These are phyloP conservation scores for Caenorhabditis sp. DNA, from an alignment of 2,888 invertebrate genomes.

Conservation along the genomic window DNA sequence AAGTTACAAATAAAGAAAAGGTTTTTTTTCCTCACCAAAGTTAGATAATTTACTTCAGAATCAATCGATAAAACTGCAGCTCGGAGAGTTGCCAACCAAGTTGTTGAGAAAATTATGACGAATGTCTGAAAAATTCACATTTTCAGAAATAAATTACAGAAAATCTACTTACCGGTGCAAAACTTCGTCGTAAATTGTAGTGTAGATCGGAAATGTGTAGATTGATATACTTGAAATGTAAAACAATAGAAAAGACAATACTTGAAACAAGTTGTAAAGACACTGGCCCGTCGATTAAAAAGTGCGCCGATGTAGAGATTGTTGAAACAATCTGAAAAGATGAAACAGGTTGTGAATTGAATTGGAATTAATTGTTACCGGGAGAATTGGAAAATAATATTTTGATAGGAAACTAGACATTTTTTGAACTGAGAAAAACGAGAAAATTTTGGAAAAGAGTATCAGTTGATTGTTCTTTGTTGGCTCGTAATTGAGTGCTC, in stretches of 20 bases:
- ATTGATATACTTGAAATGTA: slow-evolving; percentile 3
- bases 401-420: too few species aligned
- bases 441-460: too few species aligned
- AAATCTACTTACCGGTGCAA: neutral
- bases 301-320: neutral
- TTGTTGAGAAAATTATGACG: slow-evolving; percentile 24
- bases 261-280: neutral
- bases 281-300: neutral
- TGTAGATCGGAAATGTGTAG: neutral
- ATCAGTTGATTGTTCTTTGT: too few species aligned
- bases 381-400: too few species aligned
- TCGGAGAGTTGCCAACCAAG: slow-evolving; percentile 26
- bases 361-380: too few species aligned
- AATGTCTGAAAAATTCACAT: slow-evolving; percentile 19
- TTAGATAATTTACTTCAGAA: slow-evolving; percentile 16
- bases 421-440: too few species aligned
- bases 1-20: neutral
- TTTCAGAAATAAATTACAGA: neutral
- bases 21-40: slow-evolving; percentile 15
- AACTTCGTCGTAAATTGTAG: neutral
- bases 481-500: too few species aligned
- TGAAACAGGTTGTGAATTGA: neutral
- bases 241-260: slow-evolving; percentile 6
- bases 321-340: neutral
- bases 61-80: slow-evolving; percentile 27